Base-by-base conservation (phyloP, 2,113 vertebrate species). In the Mionectes macconnelli region DNA sequence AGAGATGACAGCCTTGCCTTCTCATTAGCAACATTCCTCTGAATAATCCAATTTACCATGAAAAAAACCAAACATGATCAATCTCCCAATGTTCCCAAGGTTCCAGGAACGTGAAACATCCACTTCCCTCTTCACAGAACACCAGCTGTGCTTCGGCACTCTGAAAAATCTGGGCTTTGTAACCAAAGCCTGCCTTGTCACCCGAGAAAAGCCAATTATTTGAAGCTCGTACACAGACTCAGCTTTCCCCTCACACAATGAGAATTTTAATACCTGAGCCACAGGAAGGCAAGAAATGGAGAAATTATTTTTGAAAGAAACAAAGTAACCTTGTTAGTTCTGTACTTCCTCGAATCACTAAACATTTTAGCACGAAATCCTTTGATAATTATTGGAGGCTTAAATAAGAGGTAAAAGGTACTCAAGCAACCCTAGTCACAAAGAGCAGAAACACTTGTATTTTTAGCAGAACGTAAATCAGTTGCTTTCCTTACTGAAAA, bases 31-130 rank as follows among this genome's bases (percentile, higher is more conserved):
- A 39, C 30, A 53, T 60, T 80, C 42, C 55, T 77, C 76, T 83
- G 75, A 94, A 79, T 90, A 94, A 96, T 86, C 47, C 63, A 85
- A 78, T 86, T 96, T 92, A 85, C 50, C 45, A 47, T n/a, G 39
- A 56, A 83, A 94, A 94, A 94, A 93, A 66, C n/a, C n/a, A 0
- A 23, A 35, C 31, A 80, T 6, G 50, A 83, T 86, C 75, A 83
- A 59, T 86, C 64, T 91, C 68, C 69, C 73, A 94, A 83, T 1
- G 20, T 96, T 96, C 94, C 77, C 63, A 96, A 77, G 42, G 33
- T 94, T 95, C 87, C 79, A 80, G 84, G 87, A 94, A 97, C 62
- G 77, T 63, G 85, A 96, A 94, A 84, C 85, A 67, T n/a, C 63
- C 64, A 79, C 75, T 84, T 88, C 59, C 35, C 37, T n/a, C 40